Evolutionary conservation across 2,888 invertebrate species (phyloP).

Genomic region (Myathropa florea): DNA sequence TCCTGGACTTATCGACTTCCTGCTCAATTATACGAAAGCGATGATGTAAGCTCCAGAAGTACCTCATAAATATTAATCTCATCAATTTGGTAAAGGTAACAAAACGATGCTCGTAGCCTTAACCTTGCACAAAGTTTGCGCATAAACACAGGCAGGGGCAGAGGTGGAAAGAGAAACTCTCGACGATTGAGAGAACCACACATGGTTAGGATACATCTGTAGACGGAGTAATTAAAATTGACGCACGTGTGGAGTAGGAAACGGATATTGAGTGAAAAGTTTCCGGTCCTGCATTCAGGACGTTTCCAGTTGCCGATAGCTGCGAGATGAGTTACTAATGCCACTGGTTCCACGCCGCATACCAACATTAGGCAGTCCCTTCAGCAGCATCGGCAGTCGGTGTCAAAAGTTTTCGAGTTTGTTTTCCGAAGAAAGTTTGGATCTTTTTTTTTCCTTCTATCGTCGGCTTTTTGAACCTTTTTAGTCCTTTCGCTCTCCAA

Average conservation of each 20-base stretch:
- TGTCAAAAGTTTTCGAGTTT: constrained; percentile 60
- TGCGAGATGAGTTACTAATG: constrained; percentile 22
- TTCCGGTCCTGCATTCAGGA: constrained; percentile 3
- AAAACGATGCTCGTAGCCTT: neutral
- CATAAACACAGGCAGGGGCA: neutral
- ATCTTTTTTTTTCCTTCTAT: constrained; percentile 5
- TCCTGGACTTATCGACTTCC: constrained; percentile 16
- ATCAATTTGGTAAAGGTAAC: constrained; percentile 16
- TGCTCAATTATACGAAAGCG: constrained; percentile 12
- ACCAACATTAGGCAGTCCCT: neutral
- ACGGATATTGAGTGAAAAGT: constrained; percentile 39
- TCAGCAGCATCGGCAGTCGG: constrained; percentile 29
- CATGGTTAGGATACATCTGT: constrained; percentile 24
- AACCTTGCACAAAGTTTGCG: constrained; percentile 7
- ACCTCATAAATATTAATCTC: constrained; percentile 38
- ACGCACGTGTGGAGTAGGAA: constrained; percentile 41
- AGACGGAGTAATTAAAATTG: constrained; percentile 44
- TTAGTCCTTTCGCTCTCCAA: neutral
- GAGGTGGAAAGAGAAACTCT: neutral
- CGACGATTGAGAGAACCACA: constrained; percentile 20
- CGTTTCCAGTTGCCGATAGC: constrained; percentile 3
- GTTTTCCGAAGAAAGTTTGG: constrained; percentile 39
- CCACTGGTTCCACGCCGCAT: neutral
- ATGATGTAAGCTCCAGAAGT: neutral
- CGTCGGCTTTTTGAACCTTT: neutral